A percentile compares a stretch with the other conserved stretches of the same genome.
Conservation (phyloP, 2,888 invertebrate species). For the Sclerodermus sp. region DNA sequence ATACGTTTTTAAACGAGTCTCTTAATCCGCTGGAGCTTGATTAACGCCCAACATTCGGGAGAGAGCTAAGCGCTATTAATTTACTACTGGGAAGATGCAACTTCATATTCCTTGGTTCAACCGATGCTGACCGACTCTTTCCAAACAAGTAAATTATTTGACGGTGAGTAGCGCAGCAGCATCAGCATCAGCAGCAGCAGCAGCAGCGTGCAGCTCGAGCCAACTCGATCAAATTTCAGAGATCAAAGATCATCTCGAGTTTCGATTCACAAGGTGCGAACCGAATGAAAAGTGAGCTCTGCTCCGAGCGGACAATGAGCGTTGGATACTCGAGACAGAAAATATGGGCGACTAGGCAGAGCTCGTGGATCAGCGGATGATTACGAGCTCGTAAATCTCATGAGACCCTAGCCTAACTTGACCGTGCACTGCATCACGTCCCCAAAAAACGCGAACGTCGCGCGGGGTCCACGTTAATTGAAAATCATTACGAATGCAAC, state of each 20-base stretch:
- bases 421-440: too few species aligned
- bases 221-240: slow-evolving; percentile 15
- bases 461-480: slow-evolving; percentile 27
- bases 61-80: too few species aligned
- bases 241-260: slow-evolving; percentile 38
- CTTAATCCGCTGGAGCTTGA: too few species aligned
- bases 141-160: too few species aligned
- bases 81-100: too few species aligned
- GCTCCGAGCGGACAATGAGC: slow-evolving; percentile 28
- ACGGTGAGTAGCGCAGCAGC: too few species aligned
- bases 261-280: slow-evolving; percentile 39
- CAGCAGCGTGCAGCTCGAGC: neutral
- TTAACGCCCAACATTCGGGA: too few species aligned
- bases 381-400: slow-evolving; percentile 23
- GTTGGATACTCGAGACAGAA: slow-evolving; percentile 34
- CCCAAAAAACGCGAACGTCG: too few species aligned
- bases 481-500: slow-evolving; percentile 28
- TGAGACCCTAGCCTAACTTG: neutral
- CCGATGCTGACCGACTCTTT: too few species aligned
- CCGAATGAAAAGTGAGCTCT: slow-evolving; percentile 38
- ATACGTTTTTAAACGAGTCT: too few species aligned
- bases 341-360: slow-evolving; percentile 22
- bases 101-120: too few species aligned
- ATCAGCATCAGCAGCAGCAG: too few species aligned
- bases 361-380: slow-evolving; percentile 41